phyloP scores from a whole-genome alignment of 2,797 vertebrate species.

The Aulostomus chinensis region DNA sequence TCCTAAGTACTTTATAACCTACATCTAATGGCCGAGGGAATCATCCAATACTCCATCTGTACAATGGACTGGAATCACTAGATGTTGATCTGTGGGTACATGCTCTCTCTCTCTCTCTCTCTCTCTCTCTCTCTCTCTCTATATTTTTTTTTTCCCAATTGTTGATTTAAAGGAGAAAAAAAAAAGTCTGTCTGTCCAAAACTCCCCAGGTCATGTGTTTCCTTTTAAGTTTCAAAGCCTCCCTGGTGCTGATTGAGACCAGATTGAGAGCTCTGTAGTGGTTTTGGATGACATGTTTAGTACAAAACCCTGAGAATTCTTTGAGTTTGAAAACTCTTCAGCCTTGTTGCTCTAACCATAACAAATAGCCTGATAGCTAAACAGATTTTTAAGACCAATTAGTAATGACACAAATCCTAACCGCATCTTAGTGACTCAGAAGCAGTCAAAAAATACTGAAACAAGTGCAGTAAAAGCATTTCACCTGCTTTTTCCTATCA shows the following conservation, averaged over 20 bases:
- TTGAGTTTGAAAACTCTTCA: conserved; percentile 59
- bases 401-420: too few species aligned
- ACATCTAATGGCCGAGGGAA: conserved; percentile 22
- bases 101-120: too few species aligned
- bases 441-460: too few species aligned
- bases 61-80: conserved; percentile 2
- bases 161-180: conserved; percentile 32
- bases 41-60: conserved; percentile 4
- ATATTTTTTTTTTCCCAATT: conserved; percentile 10
- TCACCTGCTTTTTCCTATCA: too few species aligned
- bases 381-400: too few species aligned
- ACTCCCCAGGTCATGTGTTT: conserved; percentile 70
- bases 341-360: too few species aligned
- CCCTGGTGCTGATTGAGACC: conserved; percentile 68
- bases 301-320: conserved; percentile 53
- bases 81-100: conserved; percentile 9
- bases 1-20: conserved; percentile 40
- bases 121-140: too few species aligned
- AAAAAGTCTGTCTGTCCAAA: conserved; percentile 8
- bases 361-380: too few species aligned
- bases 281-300: conserved; percentile 77
- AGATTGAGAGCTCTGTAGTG: conserved; percentile 68
- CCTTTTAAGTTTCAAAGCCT: conserved; percentile 74
- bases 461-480: too few species aligned
- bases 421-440: too few species aligned